Evolutionary conservation across 2,113 vertebrate species (phyloP), one percentile per base, ranked within the genome.

Genomic region (Burhinus oedicnemus): DNA sequence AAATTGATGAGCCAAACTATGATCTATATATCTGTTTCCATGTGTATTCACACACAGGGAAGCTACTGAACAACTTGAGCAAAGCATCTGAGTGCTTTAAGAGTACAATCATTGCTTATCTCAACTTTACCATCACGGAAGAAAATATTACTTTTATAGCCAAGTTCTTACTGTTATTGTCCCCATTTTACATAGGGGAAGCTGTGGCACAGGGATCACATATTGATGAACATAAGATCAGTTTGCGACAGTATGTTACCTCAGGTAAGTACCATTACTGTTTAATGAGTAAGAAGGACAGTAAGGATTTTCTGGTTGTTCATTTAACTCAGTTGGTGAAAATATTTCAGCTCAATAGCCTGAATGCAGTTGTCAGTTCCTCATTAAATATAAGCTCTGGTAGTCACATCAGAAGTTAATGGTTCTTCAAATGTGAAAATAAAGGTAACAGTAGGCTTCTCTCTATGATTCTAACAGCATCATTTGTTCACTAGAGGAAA

Each of bases 351-450:
- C 61, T 89, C 60, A 84, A 69, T 26, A 45, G 3, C 34, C 40
- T 89, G 61, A 82, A 87, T 38, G 49, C 22, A 72, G 61, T 38
- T 79, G 88, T 82, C 77, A 84, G 70, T 58, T 95, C n/a, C 45
- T 94, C 78, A 85, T 84, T 89, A 95, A 89, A 76, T 79, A 66
- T 22, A 69, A 89, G 36, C 61, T 80, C 61, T 85, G 61, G 44
- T 9, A 95, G 61, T 75, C 69, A 71, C 70, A 95, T 52, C 57
- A 79, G 78, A 89, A 91, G 81, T 91, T 95, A 95, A 95, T 89
- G 29, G 19, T 45, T 92, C 86, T 95, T 95, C 77, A 89, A 87
- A 94, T 77, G 62, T 69, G 74, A 92, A 89, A 91, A 93, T 69
- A 74, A 94, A 89, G 51, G 71, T 47, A 93, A 88, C 79, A 70